These are phyloP conservation scores for Battus philenor DNA, from an alignment of 1,140 invertebrate genomes.

Conservation along the genomic window DNA sequence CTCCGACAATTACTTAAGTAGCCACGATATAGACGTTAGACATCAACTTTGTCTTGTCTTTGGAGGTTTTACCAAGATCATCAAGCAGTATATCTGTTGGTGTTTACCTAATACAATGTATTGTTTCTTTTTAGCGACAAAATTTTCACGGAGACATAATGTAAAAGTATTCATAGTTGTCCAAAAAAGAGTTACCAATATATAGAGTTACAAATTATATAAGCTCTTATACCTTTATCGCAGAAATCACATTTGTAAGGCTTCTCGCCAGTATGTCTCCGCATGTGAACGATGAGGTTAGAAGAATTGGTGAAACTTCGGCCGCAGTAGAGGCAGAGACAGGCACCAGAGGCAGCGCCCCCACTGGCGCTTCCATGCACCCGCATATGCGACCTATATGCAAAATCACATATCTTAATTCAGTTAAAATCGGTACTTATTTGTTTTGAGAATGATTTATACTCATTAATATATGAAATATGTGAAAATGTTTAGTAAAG, in stretches of 20 bases:
- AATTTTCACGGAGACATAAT: background rate
- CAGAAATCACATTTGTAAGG: constrained; percentile 74
- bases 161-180: background rate
- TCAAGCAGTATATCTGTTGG: no score
- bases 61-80: no score
- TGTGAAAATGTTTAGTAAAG: no score
- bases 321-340: constrained; percentile 76
- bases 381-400: constrained; percentile 53
- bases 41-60: no score
- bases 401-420: no score
- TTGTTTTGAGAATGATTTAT: no score
- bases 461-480: no score
- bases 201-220: background rate
- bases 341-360: no score
- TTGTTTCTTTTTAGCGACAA: background rate
- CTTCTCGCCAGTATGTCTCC: constrained; percentile 75
- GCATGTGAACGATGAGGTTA: constrained; percentile 78
- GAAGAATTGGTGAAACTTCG: constrained; percentile 76
- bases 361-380: constrained; percentile 43
- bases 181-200: background rate
- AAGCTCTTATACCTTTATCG: constrained; percentile 65
- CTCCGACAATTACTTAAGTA: no score
- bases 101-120: no score
- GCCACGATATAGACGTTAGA: no score
- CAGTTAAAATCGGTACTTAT: no score